These are phyloP conservation scores for Megathymus violae DNA, from an alignment of 1,140 invertebrate species.

Conservation along the genomic window DNA sequence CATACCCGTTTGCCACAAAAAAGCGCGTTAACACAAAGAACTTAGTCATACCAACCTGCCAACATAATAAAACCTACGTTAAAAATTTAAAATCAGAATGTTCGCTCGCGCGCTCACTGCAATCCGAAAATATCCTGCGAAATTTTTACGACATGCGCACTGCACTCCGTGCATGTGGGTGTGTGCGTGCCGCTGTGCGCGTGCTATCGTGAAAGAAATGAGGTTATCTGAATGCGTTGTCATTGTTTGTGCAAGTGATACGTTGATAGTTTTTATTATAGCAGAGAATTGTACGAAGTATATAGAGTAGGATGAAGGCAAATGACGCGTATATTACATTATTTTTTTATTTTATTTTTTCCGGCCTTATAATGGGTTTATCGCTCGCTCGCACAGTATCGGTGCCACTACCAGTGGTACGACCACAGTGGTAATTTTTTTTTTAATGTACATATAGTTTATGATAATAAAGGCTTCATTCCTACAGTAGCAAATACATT, in stretches of 20 bases:
- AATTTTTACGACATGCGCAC: slow-evolving; percentile 32
- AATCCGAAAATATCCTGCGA: slow-evolving; percentile 36
- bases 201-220: slow-evolving; percentile 80
- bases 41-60: slow-evolving; percentile 1
- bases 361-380: too few relatives aligned
- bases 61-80: slow-evolving; percentile 1
- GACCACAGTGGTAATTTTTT: too few relatives aligned
- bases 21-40: too few relatives aligned
- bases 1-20: too few relatives aligned
- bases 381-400: too few relatives aligned
- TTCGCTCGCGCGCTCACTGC: too few relatives aligned
- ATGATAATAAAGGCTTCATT: too few relatives aligned
- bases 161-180: slow-evolving; percentile 27
- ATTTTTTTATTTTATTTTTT: too few relatives aligned
- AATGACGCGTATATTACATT: not conserved
- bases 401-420: too few relatives aligned
- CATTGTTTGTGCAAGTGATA: slow-evolving; percentile 65
- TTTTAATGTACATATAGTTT: too few relatives aligned
- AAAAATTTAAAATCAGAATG: slow-evolving; percentile 7
- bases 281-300: slow-evolving; percentile 4
- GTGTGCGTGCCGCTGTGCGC: slow-evolving; percentile 46
- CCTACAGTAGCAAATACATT: too few relatives aligned
- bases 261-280: slow-evolving; percentile 38
- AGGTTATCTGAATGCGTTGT: slow-evolving; percentile 80
- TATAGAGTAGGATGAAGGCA: slow-evolving; percentile 5